Conservation (phyloP, 2,888 invertebrate species). For the Drosophila kuntzei region DNA sequence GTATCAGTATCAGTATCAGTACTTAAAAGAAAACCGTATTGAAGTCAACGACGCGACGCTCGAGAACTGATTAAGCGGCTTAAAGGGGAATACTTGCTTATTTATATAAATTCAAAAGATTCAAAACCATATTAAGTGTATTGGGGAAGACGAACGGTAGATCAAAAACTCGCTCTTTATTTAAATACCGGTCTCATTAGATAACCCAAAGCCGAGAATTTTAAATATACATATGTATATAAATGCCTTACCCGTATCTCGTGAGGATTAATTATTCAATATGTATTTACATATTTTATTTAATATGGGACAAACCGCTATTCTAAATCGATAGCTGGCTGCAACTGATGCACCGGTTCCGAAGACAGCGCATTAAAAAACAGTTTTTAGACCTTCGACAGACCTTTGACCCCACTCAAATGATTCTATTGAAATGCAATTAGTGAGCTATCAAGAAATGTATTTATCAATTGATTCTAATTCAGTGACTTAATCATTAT, state of each 20-base stretch:
- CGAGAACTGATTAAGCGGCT: constrained; percentile 58
- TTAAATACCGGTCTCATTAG: constrained; percentile 36
- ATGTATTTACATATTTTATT: constrained; percentile 13
- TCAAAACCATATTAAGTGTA: constrained; percentile 7
- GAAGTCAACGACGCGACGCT: constrained; percentile 36
- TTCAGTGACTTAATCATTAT: background rate
- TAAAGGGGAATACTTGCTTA: constrained; percentile 42
- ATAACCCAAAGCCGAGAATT: constrained; percentile 6
- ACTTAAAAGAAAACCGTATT: constrained; percentile 4
- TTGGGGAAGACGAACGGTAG: constrained; percentile 12
- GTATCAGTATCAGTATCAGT: constrained; percentile 3
- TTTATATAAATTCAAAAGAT: constrained; percentile 51
- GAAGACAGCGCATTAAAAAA: background rate
- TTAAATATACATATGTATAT: constrained; percentile 3
- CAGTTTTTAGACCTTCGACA: background rate
- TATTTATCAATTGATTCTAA: background rate
- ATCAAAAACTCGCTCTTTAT: constrained; percentile 27
- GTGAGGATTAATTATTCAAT: constrained; percentile 5
- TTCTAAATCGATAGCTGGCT: constrained; percentile 2
- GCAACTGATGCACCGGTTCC: constrained; percentile 5
- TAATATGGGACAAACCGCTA: constrained; percentile 9
- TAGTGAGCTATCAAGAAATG: background rate
- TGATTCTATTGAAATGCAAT: background rate
- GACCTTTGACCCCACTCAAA: background rate
- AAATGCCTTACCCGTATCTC: background rate